Evolutionary conservation across 2,113 vertebrate species (phyloP).

Genomic region (Pimephales promelas): DNA sequence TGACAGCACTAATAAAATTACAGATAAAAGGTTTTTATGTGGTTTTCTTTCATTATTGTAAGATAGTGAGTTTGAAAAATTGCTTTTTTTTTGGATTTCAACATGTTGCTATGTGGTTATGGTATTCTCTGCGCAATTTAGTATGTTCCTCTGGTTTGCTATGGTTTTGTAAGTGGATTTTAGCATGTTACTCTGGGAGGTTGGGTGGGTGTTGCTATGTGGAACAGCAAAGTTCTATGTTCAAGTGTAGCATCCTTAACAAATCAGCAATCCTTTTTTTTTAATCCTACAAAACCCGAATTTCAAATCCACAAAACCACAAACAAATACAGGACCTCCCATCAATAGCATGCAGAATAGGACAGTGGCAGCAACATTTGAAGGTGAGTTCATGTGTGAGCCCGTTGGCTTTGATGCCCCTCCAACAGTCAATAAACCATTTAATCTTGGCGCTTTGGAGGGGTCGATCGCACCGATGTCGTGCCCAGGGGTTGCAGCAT

Average conservation of each 20-base stretch:
- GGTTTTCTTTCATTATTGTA: too few relatives aligned
- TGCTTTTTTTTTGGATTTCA: too few relatives aligned
- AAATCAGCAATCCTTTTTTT: neutral
- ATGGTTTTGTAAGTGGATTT: neutral
- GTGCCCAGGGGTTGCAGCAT: slow-evolving; percentile 68
- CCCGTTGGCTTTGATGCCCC: slow-evolving; percentile 64
- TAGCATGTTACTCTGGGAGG: neutral
- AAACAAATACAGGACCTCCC: neutral
- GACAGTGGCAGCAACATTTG: slow-evolving; percentile 64
- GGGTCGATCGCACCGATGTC: slow-evolving; percentile 72
- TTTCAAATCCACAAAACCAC: slow-evolving; percentile 2
- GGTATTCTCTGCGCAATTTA: neutral
- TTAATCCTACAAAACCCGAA: neutral
- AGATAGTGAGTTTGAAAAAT: too few relatives aligned
- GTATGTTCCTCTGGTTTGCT: neutral
- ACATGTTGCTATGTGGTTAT: neutral
- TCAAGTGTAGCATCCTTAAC: neutral
- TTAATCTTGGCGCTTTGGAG: slow-evolving; percentile 72
- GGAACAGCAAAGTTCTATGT: neutral
- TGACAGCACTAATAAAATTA: too few relatives aligned
- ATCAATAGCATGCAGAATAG: slow-evolving; percentile 16
- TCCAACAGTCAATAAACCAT: slow-evolving; percentile 79
- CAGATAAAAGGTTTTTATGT: too few relatives aligned
- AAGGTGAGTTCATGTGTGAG: slow-evolving; percentile 72
- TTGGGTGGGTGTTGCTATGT: neutral